These are phyloP conservation scores for Chionoecetes opilio DNA, from an alignment of 1,140 invertebrate species.

Conservation along the genomic window DNA sequence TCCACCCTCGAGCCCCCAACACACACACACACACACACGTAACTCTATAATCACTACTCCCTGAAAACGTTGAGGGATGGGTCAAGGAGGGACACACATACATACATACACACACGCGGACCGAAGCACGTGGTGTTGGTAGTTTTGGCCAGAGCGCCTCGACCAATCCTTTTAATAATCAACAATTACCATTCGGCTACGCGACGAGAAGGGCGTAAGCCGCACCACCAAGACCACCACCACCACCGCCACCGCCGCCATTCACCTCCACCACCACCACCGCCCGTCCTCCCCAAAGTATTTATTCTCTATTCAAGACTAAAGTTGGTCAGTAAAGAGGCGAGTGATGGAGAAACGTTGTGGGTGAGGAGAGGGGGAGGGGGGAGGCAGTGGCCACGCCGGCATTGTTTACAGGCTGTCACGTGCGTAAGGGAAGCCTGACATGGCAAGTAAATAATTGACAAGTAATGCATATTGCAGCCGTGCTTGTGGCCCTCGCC, in stretches of 20 bases:
- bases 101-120: slow-evolving; percentile 53
- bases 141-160: slow-evolving; percentile 71
- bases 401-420: slow-evolving; percentile 80
- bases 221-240: slow-evolving; percentile 44
- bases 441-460: slow-evolving; percentile 80
- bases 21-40: neutral
- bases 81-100: neutral
- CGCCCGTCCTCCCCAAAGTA: slow-evolving; percentile 47
- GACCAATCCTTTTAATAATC: slow-evolving; percentile 79
- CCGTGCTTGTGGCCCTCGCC: slow-evolving; percentile 54
- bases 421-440: slow-evolving; percentile 80
- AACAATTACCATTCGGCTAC: slow-evolving; percentile 74
- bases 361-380: slow-evolving; percentile 20
- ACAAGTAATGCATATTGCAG: slow-evolving; percentile 81
- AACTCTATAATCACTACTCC: neutral
- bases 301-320: slow-evolving; percentile 68
- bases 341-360: slow-evolving; percentile 65
- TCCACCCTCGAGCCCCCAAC: neutral
- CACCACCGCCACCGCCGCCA: slow-evolving; percentile 47
- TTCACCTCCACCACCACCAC: slow-evolving; percentile 25
- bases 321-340: slow-evolving; percentile 51
- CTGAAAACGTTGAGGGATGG: slow-evolving; percentile 62
- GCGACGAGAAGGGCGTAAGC: slow-evolving; percentile 69
- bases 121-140: slow-evolving; percentile 68
- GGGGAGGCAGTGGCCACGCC: slow-evolving; percentile 60